phyloP scores from a whole-genome alignment of 2,888 invertebrate genomes.

The Tetragonula carbonaria region DNA sequence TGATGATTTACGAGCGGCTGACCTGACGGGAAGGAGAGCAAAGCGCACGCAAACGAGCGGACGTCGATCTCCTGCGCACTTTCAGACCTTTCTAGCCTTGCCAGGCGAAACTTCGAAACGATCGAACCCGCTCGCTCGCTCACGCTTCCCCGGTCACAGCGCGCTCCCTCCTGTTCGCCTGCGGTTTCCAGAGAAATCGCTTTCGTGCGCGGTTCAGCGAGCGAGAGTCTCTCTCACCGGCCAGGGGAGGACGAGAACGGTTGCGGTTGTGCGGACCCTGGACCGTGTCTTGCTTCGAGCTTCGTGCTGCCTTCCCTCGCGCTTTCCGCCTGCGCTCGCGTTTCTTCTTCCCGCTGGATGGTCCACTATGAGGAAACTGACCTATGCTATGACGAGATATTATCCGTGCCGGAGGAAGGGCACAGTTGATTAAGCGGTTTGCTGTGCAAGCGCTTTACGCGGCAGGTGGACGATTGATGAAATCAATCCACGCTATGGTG shows the following conservation, averaged over 20 bases:
- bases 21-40: slow-evolving; percentile 45
- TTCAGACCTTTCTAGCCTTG: slow-evolving; percentile 26
- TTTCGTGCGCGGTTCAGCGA: slow-evolving; percentile 35
- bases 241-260: not conserved
- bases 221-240: slow-evolving; percentile 5
- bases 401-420: not conserved
- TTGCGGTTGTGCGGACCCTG: not conserved
- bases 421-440: slow-evolving; percentile 17
- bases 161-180: slow-evolving; percentile 6
- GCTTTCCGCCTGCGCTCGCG: slow-evolving; percentile 4
- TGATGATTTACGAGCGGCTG: slow-evolving; percentile 67
- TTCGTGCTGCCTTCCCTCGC: not conserved
- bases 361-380: slow-evolving; percentile 14
- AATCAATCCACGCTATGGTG: slow-evolving; percentile 10
- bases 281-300: slow-evolving; percentile 8
- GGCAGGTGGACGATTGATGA: not conserved
- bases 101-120: slow-evolving; percentile 34
- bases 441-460: slow-evolving; percentile 10
- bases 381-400: slow-evolving; percentile 15
- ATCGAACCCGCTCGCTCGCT: slow-evolving; percentile 11
- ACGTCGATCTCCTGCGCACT: slow-evolving; percentile 42
- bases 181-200: slow-evolving; percentile 50
- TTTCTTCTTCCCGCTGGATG: not conserved
- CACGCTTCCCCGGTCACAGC: slow-evolving; percentile 36
- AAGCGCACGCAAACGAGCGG: slow-evolving; percentile 4